Base-by-base conservation (phyloP, 1,140 invertebrate genomes). In the Delia radicum region DNA sequence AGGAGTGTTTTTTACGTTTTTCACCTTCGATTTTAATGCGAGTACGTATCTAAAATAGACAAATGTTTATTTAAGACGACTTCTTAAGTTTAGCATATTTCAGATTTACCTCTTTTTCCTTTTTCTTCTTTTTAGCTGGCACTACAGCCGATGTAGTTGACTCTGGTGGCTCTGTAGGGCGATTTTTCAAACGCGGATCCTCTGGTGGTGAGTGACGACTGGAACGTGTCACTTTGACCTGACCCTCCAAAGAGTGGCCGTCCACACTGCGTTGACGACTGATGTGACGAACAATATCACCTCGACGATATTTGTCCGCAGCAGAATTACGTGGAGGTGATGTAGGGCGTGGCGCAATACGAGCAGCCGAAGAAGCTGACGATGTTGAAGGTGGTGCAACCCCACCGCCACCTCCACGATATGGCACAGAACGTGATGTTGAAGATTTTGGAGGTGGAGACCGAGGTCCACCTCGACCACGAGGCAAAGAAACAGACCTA, bases 11-110 rank as follows among this genome's bases (percentile, higher is more conserved):
- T 76, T 85, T 86, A 8, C 85, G 81, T 77, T 86, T 86, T 74
- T 86, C 85, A 78, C 85, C 85, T 79, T 86, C 85, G 62, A 86
- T 85, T 81, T 87, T 85, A 5, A 87, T 85, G 62, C 84, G 85
- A 65, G 86, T 77, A 10, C 86, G 79, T 21, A 21, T n/a, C 48
- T 55, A 24, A 21, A 21, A 55, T 7, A 55, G 4, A 2, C 46
- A 55, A 21, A n/a, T n/a, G n/a, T n/a, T n/a, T n/a, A n/a, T n/a
- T 33, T 33, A 12, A 33, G 7, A 33, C 7, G 0, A 33, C 7
- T 33, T 10, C 13, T 33, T 33, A 29, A 31, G 62, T 62, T 33
- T 10, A 46, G 12, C 15, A 24, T 33, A 31, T 26, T 21, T 37
- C 8, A n/a, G 4, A 18, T 15, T 48, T 71, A 76, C 73, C 29